Percentiles rank a stretch among this genome's conserved stretches.
Conservation (phyloP, 2,797 vertebrate genomes). For the Pipistrellus kuhlii region DNA sequence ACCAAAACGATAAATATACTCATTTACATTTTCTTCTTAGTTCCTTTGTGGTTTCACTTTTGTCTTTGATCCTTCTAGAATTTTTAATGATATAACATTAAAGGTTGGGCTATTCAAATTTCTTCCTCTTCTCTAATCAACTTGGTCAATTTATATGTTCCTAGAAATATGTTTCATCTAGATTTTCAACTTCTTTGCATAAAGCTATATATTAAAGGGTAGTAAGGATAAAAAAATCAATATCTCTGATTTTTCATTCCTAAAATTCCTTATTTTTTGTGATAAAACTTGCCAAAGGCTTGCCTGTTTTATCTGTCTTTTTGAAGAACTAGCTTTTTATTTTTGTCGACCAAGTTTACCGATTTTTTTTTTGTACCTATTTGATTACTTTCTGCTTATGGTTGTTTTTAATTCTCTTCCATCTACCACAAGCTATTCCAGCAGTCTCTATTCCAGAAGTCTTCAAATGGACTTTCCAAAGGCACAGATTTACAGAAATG, state of each 20-base stretch:
- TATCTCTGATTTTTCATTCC: not conserved
- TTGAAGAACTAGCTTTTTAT: not conserved
- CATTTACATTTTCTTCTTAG: not conserved
- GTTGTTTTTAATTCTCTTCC: not conserved
- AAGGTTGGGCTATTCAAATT: not conserved
- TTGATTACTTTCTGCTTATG: not conserved
- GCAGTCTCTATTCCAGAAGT: not conserved
- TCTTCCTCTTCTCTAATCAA: not conserved
- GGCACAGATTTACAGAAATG: not conserved
- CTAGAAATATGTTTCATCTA: not conserved
- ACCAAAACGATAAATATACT: not conserved
- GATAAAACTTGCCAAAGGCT: not conserved
- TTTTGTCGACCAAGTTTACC: not conserved
- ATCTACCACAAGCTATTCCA: not conserved
- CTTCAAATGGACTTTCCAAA: slow-evolving; percentile 15
- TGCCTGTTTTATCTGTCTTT: not conserved
- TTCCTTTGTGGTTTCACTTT: not conserved
- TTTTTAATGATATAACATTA: not conserved
- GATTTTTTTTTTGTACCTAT: not conserved
- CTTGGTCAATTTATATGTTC: not conserved
- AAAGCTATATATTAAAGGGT: not conserved
- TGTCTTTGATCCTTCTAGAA: not conserved
- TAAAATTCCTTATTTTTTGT: not conserved
- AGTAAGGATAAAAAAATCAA: not conserved
- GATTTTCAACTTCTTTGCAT: not conserved